Evolutionary conservation across 1,140 invertebrate genomes (phyloP).

Genomic region (Hyles vespertilio): DNA sequence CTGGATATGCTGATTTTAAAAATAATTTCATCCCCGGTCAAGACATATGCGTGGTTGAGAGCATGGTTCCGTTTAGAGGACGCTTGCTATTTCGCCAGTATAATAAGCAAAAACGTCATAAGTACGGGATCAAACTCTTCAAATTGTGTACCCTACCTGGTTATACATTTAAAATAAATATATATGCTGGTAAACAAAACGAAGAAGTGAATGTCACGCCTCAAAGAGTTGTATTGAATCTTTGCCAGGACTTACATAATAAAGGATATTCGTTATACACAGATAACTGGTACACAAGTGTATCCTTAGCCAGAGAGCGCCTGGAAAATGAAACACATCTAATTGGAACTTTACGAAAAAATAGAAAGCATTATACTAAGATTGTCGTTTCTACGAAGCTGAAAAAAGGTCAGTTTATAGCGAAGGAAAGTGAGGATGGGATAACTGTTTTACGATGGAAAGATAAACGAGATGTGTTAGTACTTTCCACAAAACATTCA

Average conservation of each 20-base stretch:
- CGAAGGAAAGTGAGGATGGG: slow-evolving; percentile 47
- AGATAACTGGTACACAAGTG: slow-evolving; percentile 63
- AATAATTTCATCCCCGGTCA: slow-evolving; percentile 27
- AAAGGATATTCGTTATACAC: slow-evolving; percentile 46
- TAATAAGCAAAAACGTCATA: slow-evolving; percentile 51
- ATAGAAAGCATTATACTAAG: slow-evolving; percentile 49
- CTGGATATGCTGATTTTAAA: too few relatives aligned
- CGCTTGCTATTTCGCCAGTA: slow-evolving; percentile 49
- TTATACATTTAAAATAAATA: slow-evolving; percentile 47
- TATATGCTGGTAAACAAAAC: slow-evolving; percentile 46
- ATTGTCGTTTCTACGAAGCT: slow-evolving; percentile 49
- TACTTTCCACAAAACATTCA: slow-evolving; percentile 56
- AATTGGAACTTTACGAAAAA: slow-evolving; percentile 58
- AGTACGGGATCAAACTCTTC: slow-evolving; percentile 56
- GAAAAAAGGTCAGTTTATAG: slow-evolving; percentile 44
- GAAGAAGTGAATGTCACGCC: slow-evolving; percentile 33
- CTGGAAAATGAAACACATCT: slow-evolving; percentile 46
- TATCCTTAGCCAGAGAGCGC: slow-evolving; percentile 50
- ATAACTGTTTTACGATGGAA: slow-evolving; percentile 63
- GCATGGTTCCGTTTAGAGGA: slow-evolving; percentile 47
- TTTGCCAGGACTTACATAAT: slow-evolving; percentile 24
- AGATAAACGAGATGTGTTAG: slow-evolving; percentile 53
- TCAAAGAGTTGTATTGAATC: slow-evolving; percentile 34
- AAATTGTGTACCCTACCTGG: slow-evolving; percentile 44
- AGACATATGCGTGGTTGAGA: slow-evolving; percentile 44